Evolutionary conservation across 1,140 invertebrate genomes (phyloP), one percentile per base, ranked within the genome.

Genomic region (Maconellicoccus hirsutus): DNA sequence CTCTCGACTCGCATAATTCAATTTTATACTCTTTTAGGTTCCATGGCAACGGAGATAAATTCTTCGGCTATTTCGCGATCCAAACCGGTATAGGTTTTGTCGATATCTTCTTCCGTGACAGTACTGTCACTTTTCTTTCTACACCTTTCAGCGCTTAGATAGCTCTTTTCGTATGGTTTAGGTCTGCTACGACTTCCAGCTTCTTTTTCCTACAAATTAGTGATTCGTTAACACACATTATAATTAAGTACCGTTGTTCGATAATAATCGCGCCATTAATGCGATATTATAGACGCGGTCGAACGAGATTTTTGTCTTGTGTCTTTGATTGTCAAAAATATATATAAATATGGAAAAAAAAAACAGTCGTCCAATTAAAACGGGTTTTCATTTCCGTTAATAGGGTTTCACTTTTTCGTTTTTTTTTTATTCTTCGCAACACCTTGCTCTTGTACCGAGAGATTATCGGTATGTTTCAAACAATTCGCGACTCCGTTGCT

Each of bases 51-150:
- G 6, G 81, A 81, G 52, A 85, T 85, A 73, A 84, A 85, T 73
- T 84, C 83, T 71, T 84, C 84, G 0, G 83, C 84, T 21, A 84
- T 81, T 74, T 80, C 82, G 42, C 84, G 80, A 74, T 85, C 84
- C 52, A 85, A 76, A n/a, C 83, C 84, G 0, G 83, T 84, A 73
- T 84, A 85, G 1, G 83, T 83, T 63, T 79, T 80, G 1, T 81
- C 78, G n/a, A 84, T 75, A 73, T 83, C 81, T 63, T 73, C 73
- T 66, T 66, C 61, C 7, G 61, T 66, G 19, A 66, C 25, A 26
- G 61, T 66, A 19, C 61, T 66, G 21, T 66, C 61, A 66, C 61
- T 66, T 23, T 25, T 66, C 25, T 66, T 66, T 66, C 61, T 66
- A 23, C 22, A 14, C 25, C 61, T 23, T 52, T 52, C 42, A 23